Conservation (phyloP, 2,797 vertebrate genomes). For the Pangasius sanitwongsei region DNA sequence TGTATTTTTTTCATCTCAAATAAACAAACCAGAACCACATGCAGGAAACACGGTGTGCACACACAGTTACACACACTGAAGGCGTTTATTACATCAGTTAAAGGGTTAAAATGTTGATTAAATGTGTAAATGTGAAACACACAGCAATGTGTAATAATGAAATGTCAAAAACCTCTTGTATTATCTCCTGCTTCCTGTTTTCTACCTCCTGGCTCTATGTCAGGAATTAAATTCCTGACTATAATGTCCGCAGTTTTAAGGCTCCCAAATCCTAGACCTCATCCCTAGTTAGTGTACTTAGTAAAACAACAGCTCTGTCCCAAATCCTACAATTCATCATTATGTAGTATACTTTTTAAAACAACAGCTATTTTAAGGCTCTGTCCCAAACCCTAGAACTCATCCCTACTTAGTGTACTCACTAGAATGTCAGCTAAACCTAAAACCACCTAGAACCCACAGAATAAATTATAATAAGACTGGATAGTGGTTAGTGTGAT, state of each 20-base stretch:
- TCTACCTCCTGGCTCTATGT: not conserved
- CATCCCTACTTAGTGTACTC: not conserved
- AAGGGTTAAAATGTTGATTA: not conserved
- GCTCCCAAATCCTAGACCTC: not conserved
- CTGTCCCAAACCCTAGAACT: not conserved
- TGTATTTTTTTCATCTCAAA: not conserved
- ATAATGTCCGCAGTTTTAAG: not conserved
- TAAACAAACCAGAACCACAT: constrained; percentile 6
- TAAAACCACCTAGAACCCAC: constrained; percentile 1
- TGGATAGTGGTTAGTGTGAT: not conserved
- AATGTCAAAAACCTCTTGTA: not conserved
- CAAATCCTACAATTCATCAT: not conserved
- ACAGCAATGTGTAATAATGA: not conserved
- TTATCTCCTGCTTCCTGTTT: not conserved
- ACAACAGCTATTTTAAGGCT: not conserved
- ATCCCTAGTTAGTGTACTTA: not conserved
- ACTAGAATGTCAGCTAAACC: not conserved
- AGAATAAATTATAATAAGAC: constrained; percentile 11
- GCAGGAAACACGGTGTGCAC: constrained; percentile 4
- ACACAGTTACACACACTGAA: not conserved
- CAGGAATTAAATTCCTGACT: not conserved
- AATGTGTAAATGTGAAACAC: not conserved
- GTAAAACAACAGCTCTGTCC: not conserved
- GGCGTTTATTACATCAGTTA: constrained; percentile 3
- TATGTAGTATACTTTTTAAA: not conserved